These are phyloP conservation scores for Lota lota DNA, from an alignment of 2,113 vertebrate species.

Conservation along the genomic window DNA sequence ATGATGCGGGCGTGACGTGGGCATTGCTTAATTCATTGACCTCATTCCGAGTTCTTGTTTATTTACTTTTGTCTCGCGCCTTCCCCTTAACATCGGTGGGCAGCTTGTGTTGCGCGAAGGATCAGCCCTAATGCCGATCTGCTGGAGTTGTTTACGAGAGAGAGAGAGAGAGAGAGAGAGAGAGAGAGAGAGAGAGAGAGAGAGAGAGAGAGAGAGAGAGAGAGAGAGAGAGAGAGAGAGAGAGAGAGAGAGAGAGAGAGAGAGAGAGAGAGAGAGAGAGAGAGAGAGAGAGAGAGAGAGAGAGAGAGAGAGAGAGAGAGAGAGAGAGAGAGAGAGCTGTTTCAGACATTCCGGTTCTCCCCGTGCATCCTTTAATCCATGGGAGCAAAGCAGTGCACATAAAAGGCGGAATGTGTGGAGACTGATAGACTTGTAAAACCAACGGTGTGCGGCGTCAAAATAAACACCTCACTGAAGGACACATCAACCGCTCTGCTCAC, in stretches of 20 bases:
- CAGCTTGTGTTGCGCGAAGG: constrained; percentile 4
- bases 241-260: constrained; percentile 18
- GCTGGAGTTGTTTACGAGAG: constrained; percentile 4
- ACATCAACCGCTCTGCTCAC: constrained; percentile 36
- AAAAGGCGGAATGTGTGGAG: neutral
- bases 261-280: neutral
- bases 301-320: constrained; percentile 9
- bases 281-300: neutral
- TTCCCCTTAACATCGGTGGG: constrained; percentile 16
- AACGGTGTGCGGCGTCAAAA: constrained; percentile 33
- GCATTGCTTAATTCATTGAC: constrained; percentile 51
- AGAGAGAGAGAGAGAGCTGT: constrained; percentile 24
- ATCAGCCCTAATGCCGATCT: constrained; percentile 17
- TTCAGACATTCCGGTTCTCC: constrained; percentile 17
- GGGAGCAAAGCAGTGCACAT: neutral
- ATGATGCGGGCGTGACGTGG: constrained; percentile 26
- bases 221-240: constrained; percentile 17
- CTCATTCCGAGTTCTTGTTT: constrained; percentile 48
- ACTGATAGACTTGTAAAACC: constrained; percentile 36
- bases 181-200: neutral
- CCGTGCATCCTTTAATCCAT: constrained; percentile 23
- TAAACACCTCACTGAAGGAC: constrained; percentile 41
- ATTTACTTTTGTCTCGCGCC: constrained; percentile 33
- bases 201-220: neutral
- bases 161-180: constrained; percentile 3